These are phyloP conservation scores for Parthenolecanium corni DNA, from an alignment of 2,888 invertebrate species.

Conservation along the genomic window DNA sequence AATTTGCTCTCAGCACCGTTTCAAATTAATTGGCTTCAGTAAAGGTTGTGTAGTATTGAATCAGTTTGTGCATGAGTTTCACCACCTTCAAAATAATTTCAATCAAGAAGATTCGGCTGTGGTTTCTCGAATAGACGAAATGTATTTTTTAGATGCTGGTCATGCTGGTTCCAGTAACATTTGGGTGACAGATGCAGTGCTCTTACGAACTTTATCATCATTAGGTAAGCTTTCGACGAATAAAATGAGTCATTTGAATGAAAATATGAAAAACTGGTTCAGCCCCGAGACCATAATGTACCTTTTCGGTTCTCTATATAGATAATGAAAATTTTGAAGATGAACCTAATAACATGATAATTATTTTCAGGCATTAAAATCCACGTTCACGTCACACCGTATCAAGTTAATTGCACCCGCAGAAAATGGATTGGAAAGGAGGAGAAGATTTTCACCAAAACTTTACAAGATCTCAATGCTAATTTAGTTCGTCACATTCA, in stretches of 20 bases:
- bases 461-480: slow-evolving; percentile 54
- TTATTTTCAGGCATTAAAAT: slow-evolving; percentile 50
- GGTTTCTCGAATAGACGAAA: slow-evolving; percentile 55
- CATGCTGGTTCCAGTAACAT: slow-evolving; percentile 79
- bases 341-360: no score
- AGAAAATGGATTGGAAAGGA: slow-evolving; percentile 77
- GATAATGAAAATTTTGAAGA: no score
- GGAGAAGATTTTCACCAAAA: slow-evolving; percentile 61
- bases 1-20: no score
- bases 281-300: not conserved
- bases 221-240: no score
- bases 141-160: slow-evolving; percentile 87
- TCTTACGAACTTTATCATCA: slow-evolving; percentile 60
- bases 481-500: slow-evolving; percentile 52
- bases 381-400: slow-evolving; percentile 77
- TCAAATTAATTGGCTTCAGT: slow-evolving; percentile 65
- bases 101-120: slow-evolving; percentile 46
- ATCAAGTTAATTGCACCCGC: slow-evolving; percentile 67
- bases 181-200: slow-evolving; percentile 67
- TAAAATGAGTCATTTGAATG: no score
- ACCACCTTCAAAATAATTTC: slow-evolving; percentile 43
- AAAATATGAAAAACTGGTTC: not conserved
- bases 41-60: slow-evolving; percentile 89
- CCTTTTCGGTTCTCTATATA: not conserved
- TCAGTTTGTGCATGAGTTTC: slow-evolving; percentile 77